Base-by-base conservation (phyloP, 2,113 vertebrate genomes). In the Orcinus orca region DNA sequence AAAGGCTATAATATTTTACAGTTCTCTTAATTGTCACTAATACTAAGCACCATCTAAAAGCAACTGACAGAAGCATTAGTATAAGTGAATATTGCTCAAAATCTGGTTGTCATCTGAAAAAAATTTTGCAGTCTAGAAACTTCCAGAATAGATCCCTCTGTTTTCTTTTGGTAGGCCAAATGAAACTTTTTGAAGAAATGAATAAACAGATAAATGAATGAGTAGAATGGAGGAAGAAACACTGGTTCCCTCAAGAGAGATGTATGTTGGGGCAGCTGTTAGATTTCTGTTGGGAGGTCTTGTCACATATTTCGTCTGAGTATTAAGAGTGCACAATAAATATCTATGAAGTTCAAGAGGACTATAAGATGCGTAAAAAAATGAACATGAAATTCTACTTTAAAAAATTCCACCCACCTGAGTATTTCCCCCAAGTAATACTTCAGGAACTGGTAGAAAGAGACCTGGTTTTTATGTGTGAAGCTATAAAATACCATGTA, bases 401-500 rank as follows among this genome's bases (percentile, higher is more conserved):
- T 89, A 87, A 82, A 50, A 91, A 91, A 90, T 13, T 86, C 33
- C 26, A 95, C 21, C 3, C 29, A 93, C 4, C 25, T 81, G 12
- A 86, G 38, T 76, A 83, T 86, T 93, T 88, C 53, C 9, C 10
- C 26, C 36, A 95, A 96, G 10, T 70, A 65, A 79, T 89, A 89
- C 33, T 83, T 82, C 21, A 91, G 82, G 58, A 92, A 79, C 8
- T 90, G 14, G 23, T 86, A 50, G 50, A 81, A 91, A 97, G 23
- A 68, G 11, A 86, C 20, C 33, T 86, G 29, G 4, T 38, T 26
- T 95, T 90, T 93, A 83, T 80, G 47, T 71, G 44, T 81, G 70
- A 77, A 70, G 26, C 47, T 95, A 81, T 92, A 87, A 96, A 97
- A 93, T 92, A 60, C 63, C 47, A 85, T 76, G 83, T 60, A 87